phyloP scores from a whole-genome alignment of 1,140 invertebrate genomes.

The Rhynchophorus ferrugineus region DNA sequence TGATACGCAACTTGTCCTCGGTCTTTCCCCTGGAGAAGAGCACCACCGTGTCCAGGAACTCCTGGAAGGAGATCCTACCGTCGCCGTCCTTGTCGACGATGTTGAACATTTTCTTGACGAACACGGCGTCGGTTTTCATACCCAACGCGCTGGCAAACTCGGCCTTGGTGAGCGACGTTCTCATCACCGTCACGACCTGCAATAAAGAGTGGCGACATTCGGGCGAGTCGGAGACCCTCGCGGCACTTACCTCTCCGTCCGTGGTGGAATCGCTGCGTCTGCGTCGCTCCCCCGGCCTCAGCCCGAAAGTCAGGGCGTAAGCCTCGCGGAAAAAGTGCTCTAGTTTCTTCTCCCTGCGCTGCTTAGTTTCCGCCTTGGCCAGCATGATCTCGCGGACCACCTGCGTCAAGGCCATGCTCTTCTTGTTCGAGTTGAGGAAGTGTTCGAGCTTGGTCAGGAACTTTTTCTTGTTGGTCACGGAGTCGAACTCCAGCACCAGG shows the following conservation, averaged over 20 bases:
- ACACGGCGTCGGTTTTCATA: slow-evolving; percentile 93
- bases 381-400: slow-evolving; percentile 79
- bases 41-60: slow-evolving; percentile 94
- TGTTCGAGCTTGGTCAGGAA: slow-evolving; percentile 86
- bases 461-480: slow-evolving; percentile 68
- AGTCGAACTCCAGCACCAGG: slow-evolving; percentile 89
- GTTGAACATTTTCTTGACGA: slow-evolving; percentile 99
- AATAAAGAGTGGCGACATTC: not conserved
- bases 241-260: slow-evolving; percentile 64
- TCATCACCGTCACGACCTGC: slow-evolving; percentile 75
- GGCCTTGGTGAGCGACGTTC: slow-evolving; percentile 84
- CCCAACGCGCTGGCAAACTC: slow-evolving; percentile 97
- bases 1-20: slow-evolving; percentile 92
- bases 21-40: slow-evolving; percentile 85
- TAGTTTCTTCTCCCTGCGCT: slow-evolving; percentile 84
- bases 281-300: slow-evolving; percentile 66
- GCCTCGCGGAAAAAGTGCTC: slow-evolving; percentile 99
- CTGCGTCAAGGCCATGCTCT: slow-evolving; percentile 63
- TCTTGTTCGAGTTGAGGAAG: slow-evolving; percentile 76
- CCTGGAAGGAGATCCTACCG: slow-evolving; percentile 93
- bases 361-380: slow-evolving; percentile 90
- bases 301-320: slow-evolving; percentile 88
- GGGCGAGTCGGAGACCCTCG: not conserved
- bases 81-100: slow-evolving; percentile 96
- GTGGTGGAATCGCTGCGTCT: slow-evolving; percentile 62